Conservation (phyloP, 2,113 vertebrate species). For the Poicephalus gulielmi region DNA sequence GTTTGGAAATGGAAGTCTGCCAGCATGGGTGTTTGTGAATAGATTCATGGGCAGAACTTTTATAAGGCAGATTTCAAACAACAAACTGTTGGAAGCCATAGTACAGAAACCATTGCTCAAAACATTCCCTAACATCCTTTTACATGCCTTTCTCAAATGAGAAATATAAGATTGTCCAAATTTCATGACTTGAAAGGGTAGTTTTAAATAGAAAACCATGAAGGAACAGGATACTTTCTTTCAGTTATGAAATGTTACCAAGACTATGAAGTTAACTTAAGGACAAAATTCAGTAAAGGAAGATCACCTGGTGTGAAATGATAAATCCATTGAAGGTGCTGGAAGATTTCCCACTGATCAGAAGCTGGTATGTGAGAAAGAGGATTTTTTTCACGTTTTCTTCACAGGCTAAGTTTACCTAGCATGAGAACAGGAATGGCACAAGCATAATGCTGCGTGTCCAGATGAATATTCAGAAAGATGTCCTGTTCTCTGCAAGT, state of each 20-base stretch:
- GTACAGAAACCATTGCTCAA: neutral
- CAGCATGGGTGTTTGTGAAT: neutral
- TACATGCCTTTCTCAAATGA: neutral
- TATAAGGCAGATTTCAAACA: neutral
- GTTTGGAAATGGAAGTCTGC: neutral
- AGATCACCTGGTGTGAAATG: neutral
- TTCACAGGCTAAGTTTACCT: neutral
- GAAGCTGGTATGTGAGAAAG: neutral
- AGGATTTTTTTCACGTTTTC: neutral
- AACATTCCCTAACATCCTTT: neutral
- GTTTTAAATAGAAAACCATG: neutral
- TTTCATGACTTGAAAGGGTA: neutral
- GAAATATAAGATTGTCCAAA: neutral
- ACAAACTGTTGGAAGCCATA: neutral
- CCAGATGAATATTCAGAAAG: neutral
- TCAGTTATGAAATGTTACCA: neutral
- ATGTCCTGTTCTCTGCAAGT: neutral
- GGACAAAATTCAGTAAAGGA: neutral
- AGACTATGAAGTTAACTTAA: neutral
- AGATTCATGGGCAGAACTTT: neutral
- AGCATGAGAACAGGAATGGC: neutral
- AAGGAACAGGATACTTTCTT: neutral
- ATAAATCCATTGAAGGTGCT: neutral
- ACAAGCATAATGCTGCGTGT: neutral
- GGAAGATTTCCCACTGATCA: neutral